phyloP scores from a whole-genome alignment of 2,888 invertebrate genomes.

The Holacanthella duospinosa region DNA sequence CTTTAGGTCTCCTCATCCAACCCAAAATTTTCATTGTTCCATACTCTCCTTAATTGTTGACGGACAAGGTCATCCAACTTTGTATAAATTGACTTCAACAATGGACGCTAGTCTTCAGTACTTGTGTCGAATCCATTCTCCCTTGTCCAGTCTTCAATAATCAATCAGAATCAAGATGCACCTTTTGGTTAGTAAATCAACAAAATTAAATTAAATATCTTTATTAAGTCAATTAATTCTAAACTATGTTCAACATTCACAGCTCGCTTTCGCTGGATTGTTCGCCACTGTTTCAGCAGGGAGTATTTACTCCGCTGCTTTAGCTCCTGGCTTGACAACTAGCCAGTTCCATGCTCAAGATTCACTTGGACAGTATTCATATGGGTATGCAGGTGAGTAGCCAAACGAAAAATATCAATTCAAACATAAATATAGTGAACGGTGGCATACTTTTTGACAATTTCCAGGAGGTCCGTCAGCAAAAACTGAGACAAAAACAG shows the following conservation, averaged over 20 bases:
- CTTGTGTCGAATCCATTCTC: not conserved
- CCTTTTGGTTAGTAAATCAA: not conserved
- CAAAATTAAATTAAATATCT: too few relatives aligned
- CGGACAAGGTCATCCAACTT: not conserved
- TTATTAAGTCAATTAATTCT: too few relatives aligned
- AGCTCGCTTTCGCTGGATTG: not conserved
- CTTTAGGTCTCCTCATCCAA: too few relatives aligned
- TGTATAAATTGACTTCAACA: not conserved
- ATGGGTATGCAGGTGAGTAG: constrained; percentile 38
- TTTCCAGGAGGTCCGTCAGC: not conserved
- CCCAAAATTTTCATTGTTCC: not conserved
- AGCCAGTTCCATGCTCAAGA: constrained; percentile 37
- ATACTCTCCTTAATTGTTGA: not conserved
- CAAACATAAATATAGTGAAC: too few relatives aligned
- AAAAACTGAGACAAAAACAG: constrained; percentile 40
- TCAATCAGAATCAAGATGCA: not conserved
- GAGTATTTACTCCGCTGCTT: not conserved
- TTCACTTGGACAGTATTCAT: constrained; percentile 42
- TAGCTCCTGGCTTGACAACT: constrained; percentile 28
- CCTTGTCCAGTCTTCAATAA: not conserved
- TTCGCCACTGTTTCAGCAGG: constrained; percentile 8
- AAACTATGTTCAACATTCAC: too few relatives aligned
- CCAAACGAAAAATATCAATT: not conserved
- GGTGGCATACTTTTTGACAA: not conserved
- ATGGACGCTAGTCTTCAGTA: not conserved